These are phyloP conservation scores for Myopa testacea DNA, from an alignment of 2,888 invertebrate species.

Conservation along the genomic window DNA sequence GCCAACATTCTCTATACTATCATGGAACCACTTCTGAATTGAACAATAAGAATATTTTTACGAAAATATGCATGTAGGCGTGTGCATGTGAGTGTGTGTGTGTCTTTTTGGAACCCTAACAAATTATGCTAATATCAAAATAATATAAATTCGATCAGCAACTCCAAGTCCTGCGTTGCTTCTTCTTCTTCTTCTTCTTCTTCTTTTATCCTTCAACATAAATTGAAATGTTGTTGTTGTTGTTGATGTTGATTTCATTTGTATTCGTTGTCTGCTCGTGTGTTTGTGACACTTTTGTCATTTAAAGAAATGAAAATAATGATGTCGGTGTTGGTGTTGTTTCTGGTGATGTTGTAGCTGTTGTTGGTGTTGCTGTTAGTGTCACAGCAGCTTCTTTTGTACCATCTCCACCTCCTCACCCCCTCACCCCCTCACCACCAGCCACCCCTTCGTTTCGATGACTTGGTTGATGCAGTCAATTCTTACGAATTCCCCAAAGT, in stretches of 20 bases:
- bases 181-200: conserved; percentile 29
- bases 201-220: conserved; percentile 37
- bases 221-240: conserved; percentile 17
- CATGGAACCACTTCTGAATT: background rate
- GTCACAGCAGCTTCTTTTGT: background rate
- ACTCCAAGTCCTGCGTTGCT: conserved; percentile 14
- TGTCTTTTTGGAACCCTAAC: conserved; percentile 46
- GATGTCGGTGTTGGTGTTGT: conserved; percentile 4
- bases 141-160: conserved; percentile 62
- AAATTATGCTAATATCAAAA: conserved; percentile 67
- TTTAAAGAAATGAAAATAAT: conserved; percentile 29
- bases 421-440: background rate
- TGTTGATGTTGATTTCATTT: conserved; percentile 1
- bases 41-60: background rate
- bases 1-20: conserved; percentile 57
- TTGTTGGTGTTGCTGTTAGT: background rate
- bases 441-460: background rate
- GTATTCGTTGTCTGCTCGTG: background rate
- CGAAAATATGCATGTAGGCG: background rate
- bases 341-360: background rate
- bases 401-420: background rate
- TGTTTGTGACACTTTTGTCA: conserved; percentile 47
- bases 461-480: background rate
- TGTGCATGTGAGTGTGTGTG: background rate
- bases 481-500: conserved; percentile 45